A percentile compares a stretch with the other conserved stretches of the same genome.
phyloP scores from a whole-genome alignment of 2,797 vertebrate genomes.

The Champsocephalus esox region DNA sequence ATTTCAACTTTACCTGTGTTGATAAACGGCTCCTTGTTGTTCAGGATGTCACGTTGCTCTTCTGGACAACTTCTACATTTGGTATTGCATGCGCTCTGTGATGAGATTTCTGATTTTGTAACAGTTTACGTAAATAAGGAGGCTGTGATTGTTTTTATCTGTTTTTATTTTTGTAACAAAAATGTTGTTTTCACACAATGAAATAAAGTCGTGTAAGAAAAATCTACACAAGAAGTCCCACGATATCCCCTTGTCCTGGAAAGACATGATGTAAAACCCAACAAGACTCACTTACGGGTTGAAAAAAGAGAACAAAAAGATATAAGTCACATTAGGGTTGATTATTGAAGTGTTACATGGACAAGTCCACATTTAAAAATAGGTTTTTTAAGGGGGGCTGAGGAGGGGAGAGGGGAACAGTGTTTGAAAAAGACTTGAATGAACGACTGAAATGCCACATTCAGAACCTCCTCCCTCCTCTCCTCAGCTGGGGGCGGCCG shows the following conservation, averaged over 20 bases:
- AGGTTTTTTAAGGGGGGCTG: conserved; percentile 29
- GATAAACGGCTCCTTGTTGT: conserved; percentile 46
- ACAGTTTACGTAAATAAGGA: conserved; percentile 64
- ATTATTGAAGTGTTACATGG: conserved; percentile 58
- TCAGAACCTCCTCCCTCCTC: conserved; percentile 38
- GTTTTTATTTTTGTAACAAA: conserved; percentile 87
- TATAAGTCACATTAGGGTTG: conserved; percentile 54
- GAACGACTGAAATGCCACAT: conserved; percentile 46
- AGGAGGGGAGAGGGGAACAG: conserved; percentile 25
- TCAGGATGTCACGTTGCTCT: conserved; percentile 39
- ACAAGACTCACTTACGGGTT: conserved; percentile 49
- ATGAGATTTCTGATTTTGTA: conserved; percentile 45
- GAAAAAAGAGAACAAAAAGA: conserved; percentile 37
- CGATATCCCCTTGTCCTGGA: conserved; percentile 66
- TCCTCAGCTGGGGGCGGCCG: conserved; percentile 28
- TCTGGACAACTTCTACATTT: conserved; percentile 38
- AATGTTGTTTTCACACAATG: conserved; percentile 83
- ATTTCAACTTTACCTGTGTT: conserved; percentile 31
- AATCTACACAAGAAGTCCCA: conserved; percentile 83
- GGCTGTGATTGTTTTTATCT: conserved; percentile 71
- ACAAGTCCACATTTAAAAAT: conserved; percentile 60
- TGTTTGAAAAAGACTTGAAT: conserved; percentile 38
- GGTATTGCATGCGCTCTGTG: conserved; percentile 73
- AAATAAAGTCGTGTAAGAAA: conserved; percentile 88
- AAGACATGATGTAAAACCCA: conserved; percentile 55